Evolutionary conservation across 2,113 vertebrate genomes (phyloP), one percentile per base, ranked within the genome.

Genomic region (Ochotona curzoniae): DNA sequence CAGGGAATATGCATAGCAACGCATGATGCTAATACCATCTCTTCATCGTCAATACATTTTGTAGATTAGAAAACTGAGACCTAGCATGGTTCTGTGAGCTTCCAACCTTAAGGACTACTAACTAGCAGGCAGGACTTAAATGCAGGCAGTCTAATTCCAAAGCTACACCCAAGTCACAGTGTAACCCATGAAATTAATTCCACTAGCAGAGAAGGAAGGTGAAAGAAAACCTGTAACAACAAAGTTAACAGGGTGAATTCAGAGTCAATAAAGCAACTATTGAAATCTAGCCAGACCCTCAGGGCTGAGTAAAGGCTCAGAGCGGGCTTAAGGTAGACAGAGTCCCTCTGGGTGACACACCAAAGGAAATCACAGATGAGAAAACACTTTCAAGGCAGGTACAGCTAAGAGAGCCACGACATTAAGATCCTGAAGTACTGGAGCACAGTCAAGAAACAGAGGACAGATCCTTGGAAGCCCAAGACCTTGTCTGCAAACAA

Each of bases 41-140:
- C n/a, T n/a, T n/a, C n/a, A n/a, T n/a, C n/a, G n/a, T 30, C 87
- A 87, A 51, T 49, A 54, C 44, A 75, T 75, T 93, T 86, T 91
- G 81, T 3, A 86, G 75, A 25, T 95, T 13, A 83, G 61, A 91
- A 90, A 88, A 73, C 8, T 82, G 38, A 94, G 26, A 26, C 57
- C 82, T 87, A 67, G 28, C 67, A 26, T 23, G 7, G 2, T 79
- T 64, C 8, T 70, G 12, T 30, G 25, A 89, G 25, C 21, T 91
- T 10, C 26, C 70, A 11, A 57, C 18, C 13, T 23, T 49, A 64
- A 86, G 30, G 44, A 5, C n/a, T 90, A 44, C 30, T 38, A 95
- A 85, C 35, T 83, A 35, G 12, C 78, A 86, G 23, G 75, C 30
- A 87, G 8, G 21, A 69, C 38, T 87, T 79, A 92, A 73, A 93